These are phyloP conservation scores for Muscicapa striata DNA, from an alignment of 2,797 vertebrate species.

Conservation along the genomic window DNA sequence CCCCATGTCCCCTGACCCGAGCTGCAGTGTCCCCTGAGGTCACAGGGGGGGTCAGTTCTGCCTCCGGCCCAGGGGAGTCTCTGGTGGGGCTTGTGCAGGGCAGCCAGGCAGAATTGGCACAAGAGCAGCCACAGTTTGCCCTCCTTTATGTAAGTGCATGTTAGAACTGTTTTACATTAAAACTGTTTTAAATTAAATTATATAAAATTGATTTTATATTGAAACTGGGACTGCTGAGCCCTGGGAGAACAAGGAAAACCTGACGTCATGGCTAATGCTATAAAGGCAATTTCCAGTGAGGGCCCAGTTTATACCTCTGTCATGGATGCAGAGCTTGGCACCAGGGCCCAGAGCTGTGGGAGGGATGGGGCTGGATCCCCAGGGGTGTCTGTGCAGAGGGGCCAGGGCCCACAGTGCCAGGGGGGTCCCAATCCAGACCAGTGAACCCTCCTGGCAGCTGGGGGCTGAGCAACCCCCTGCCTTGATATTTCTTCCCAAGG, in stretches of 20 bases:
- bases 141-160: neutral
- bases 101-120: neutral
- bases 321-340: neutral
- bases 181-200: constrained; percentile 24
- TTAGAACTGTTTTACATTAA: constrained; percentile 43
- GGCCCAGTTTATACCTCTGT: neutral
- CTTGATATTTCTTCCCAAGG: neutral
- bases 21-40: neutral
- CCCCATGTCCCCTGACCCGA: neutral
- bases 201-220: constrained; percentile 45
- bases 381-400: fast-evolving
- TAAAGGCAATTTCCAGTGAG: neutral
- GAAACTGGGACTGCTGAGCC: neutral
- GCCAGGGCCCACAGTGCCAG: neutral
- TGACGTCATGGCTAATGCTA: neutral
- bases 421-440: neutral
- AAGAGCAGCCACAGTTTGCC: neutral
- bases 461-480: neutral
- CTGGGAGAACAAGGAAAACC: constrained; percentile 18
- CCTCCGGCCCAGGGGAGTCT: neutral
- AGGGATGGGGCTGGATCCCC: neutral
- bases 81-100: neutral
- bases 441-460: neutral
- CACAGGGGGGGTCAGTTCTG: neutral
- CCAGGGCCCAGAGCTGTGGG: fast-evolving